A percentile compares a stretch with the other conserved stretches of the same genome.
phyloP scores from a whole-genome alignment of 2,113 vertebrate species.

The Apistogramma diplotaenia region DNA sequence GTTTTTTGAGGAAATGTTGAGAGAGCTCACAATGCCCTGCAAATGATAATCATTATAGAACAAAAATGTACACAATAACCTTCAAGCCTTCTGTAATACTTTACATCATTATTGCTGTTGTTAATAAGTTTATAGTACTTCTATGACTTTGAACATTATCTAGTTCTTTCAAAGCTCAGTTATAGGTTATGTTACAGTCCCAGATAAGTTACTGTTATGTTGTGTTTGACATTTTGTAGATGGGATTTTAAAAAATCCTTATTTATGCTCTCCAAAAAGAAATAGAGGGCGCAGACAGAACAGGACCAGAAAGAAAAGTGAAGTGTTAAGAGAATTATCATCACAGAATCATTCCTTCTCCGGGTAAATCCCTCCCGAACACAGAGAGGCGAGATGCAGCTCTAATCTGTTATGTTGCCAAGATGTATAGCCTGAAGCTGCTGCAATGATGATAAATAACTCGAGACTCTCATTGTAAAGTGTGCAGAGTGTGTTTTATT shows the following conservation, averaged over 20 bases:
- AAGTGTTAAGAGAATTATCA: neutral
- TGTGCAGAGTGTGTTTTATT: constrained; percentile 2
- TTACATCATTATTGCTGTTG: neutral
- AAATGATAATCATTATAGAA: neutral
- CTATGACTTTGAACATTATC: neutral
- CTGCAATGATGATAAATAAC: constrained; percentile 15
- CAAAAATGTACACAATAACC: neutral
- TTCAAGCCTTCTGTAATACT: neutral
- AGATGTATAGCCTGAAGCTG: constrained; percentile 22
- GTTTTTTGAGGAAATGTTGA: neutral
- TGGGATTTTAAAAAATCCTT: neutral
- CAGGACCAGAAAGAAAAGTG: neutral
- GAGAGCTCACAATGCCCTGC: neutral
- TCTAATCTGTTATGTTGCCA: constrained; percentile 17
- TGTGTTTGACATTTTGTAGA: constrained; percentile 11
- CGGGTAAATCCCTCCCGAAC: neutral
- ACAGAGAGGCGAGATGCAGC: neutral
- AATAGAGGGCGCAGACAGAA: neutral
- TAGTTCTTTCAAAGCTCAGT: constrained; percentile 7
- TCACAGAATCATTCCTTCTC: neutral
- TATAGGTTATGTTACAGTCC: neutral
- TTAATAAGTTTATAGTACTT: neutral
- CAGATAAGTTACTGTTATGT: neutral
- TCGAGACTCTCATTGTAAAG: neutral
- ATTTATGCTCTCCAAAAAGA: neutral